phyloP scores from a whole-genome alignment of 2,113 vertebrate species.

The Nycticorax nycticorax region DNA sequence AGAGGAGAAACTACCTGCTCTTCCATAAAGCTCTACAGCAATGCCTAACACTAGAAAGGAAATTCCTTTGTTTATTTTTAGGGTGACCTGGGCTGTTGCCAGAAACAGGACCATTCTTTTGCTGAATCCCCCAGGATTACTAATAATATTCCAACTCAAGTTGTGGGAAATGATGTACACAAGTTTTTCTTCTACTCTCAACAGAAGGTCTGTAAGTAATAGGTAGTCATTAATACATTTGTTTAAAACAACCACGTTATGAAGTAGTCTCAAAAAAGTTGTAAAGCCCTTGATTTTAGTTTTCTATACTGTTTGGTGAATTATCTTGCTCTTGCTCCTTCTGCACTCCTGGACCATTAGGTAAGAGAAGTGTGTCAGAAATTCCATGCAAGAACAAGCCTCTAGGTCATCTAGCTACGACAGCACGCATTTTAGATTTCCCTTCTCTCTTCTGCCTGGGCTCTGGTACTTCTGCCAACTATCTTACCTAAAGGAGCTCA shows the following conservation, averaged over 20 bases:
- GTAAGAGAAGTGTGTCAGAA: not conserved
- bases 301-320: not conserved
- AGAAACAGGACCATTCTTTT: not conserved
- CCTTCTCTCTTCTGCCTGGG: not conserved
- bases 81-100: not conserved
- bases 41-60: not conserved
- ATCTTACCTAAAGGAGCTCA: not conserved
- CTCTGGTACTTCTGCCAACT: not conserved
- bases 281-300: not conserved
- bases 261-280: not conserved
- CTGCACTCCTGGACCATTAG: not conserved
- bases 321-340: not conserved
- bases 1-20: not conserved
- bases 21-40: not conserved
- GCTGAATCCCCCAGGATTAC: not conserved
- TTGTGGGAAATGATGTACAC: not conserved
- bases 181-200: not conserved
- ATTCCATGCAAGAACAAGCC: not conserved
- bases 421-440: not conserved
- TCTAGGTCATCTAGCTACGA: not conserved
- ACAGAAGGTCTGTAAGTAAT: not conserved
- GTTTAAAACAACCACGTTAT: not conserved
- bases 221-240: not conserved
- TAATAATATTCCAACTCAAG: not conserved
- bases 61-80: not conserved